A percentile compares a stretch with the other conserved stretches of the same genome.
These are phyloP conservation scores for Cyprinodon variegatus DNA, from an alignment of 2,113 vertebrate genomes.

Conservation along the genomic window DNA sequence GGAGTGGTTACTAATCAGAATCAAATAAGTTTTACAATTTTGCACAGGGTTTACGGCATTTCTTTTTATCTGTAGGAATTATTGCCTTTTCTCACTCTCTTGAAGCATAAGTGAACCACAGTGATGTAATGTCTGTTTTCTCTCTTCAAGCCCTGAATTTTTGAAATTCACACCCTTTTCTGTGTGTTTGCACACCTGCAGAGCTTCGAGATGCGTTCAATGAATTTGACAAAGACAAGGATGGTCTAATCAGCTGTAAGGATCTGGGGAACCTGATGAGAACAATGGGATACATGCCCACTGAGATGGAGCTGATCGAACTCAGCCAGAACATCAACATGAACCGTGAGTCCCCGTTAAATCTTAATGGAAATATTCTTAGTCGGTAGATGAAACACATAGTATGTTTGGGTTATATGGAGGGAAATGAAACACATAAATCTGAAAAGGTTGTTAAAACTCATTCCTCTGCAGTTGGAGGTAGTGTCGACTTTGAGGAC, in stretches of 20 bases:
- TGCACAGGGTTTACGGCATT: neutral
- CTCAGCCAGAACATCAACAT: constrained; percentile 97
- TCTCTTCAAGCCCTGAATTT: neutral
- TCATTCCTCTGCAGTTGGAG: constrained; percentile 78
- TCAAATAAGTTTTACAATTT: too few species aligned
- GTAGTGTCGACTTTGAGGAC: constrained; percentile 87
- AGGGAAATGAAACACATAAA: neutral
- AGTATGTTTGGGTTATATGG: neutral
- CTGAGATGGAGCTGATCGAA: constrained; percentile 97
- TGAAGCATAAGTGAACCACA: too few species aligned
- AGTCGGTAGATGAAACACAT: too few species aligned
- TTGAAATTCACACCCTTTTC: neutral
- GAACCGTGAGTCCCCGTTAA: constrained; percentile 85
- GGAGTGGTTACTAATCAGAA: too few species aligned
- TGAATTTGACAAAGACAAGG: constrained; percentile 97
- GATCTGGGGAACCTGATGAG: constrained; percentile 98
- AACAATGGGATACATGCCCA: constrained; percentile 98
- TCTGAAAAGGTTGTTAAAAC: neutral
- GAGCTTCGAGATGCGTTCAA: constrained; percentile 94
- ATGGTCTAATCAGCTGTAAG: constrained; percentile 96
- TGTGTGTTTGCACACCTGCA: constrained; percentile 43
- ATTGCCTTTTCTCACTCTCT: neutral
- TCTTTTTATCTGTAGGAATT: neutral
- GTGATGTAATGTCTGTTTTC: neutral
- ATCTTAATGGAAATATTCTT: neutral